Evolutionary conservation across 2,797 vertebrate species (phyloP), one percentile per base, ranked within the genome.

Genomic region (Pipistrellus kuhlii): DNA sequence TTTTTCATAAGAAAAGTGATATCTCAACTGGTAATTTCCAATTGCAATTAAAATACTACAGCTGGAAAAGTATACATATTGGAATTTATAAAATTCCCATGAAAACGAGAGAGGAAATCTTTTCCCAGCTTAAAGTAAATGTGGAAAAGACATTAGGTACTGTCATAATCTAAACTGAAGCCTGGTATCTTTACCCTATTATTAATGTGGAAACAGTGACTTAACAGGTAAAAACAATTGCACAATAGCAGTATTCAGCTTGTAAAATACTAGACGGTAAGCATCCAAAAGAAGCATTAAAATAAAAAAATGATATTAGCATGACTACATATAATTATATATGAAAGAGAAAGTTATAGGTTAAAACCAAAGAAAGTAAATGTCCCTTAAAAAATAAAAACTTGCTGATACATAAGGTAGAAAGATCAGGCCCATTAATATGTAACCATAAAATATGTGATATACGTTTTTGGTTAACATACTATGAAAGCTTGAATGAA

Each of bases 171-270:
- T 98, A 98, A 98, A 97, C 90, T 96, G 98, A 98, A 98, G 98
- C 96, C 97, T n/a, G 97, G 98, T 98, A 98, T 97, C 98, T 98
- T 98, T 98, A 97, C 97, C 88, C 97, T 97, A 93, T 96, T 97
- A 97, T 97, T 98, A 98, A 98, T 98, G 97, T 98, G 98, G 98
- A 98, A 98, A 98, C n/a, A 97, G 93, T 98, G 97, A 98, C 94
- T 97, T 98, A 97, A 97, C 0, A 64, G 96, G 95, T 94, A 98
- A 97, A 98, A 97, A 95, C 94, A 97, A 92, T 95, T 97, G 94
- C 97, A 97, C 95, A 97, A 9, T 93, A 97, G 93, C 76, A 96
- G 38, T 66, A 81, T 96, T 97, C 93, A 94, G 46, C 90, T 97
- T 96, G 95, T 97, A 96, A 97, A 96, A 97, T 96, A 95, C 87